Evolutionary conservation across 2,888 invertebrate genomes (phyloP).

Genomic region (Acanthopleura granulata): DNA sequence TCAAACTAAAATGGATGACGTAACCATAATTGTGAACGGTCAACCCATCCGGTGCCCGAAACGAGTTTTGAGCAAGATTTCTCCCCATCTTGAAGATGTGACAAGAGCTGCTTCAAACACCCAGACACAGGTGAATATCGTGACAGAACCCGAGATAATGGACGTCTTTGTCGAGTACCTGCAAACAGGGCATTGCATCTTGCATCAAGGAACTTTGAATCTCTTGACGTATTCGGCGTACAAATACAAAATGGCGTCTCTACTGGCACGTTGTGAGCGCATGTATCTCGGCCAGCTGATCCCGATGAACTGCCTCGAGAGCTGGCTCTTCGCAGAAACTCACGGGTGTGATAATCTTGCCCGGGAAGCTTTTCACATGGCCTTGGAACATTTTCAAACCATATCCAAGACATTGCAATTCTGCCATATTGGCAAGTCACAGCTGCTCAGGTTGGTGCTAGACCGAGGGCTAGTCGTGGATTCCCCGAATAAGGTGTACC

Average conservation of each 20-base stretch:
- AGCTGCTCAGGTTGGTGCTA: neutral
- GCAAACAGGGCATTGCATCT: neutral
- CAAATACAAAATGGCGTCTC: neutral
- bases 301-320: constrained; percentile 8
- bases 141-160: neutral
- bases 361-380: neutral
- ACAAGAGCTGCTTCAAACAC: neutral
- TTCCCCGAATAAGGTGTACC: neutral
- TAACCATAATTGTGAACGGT: neutral
- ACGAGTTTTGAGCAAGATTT: neutral
- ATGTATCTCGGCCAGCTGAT: neutral
- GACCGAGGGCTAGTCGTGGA: neutral
- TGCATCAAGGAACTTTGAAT: neutral
- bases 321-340: neutral
- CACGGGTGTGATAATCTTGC: constrained; percentile 3
- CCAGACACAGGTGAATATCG: neutral
- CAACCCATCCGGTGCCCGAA: neutral
- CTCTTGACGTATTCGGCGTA: neutral
- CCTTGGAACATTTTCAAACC: neutral
- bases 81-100: neutral
- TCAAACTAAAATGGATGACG: no score
- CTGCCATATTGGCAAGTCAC: constrained; percentile 6
- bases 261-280: neutral
- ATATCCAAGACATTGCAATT: constrained; percentile 4
- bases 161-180: neutral